phyloP scores from a whole-genome alignment of 2,113 vertebrate species.

The Ovibos moschatus region DNA sequence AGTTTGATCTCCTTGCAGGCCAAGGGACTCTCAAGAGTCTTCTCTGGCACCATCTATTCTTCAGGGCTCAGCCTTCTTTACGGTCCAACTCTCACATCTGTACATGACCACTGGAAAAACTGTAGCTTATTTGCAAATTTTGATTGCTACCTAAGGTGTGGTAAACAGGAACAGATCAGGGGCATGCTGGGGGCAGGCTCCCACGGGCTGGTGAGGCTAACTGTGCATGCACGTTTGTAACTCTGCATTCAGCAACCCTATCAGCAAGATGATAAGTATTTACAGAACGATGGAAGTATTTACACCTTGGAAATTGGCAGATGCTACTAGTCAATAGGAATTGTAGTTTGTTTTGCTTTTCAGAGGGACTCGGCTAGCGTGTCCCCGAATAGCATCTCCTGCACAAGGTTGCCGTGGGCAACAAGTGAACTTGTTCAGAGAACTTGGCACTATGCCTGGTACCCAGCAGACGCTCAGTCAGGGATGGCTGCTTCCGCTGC shows the following conservation, averaged over 20 bases:
- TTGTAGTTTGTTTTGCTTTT: not conserved
- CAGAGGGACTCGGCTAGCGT: not conserved
- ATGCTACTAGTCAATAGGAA: rapidly evolving
- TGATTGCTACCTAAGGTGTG: rapidly evolving
- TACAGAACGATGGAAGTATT: not conserved
- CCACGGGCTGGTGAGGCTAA: rapidly evolving
- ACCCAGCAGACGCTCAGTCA: rapidly evolving
- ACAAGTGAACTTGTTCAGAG: rapidly evolving
- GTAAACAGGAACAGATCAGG: rapidly evolving
- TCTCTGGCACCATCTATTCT: not conserved
- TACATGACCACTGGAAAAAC: not conserved
- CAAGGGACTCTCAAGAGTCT: not conserved
- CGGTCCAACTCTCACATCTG: not conserved
- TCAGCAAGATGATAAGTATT: not conserved
- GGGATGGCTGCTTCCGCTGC: not conserved
- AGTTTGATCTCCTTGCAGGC: not conserved
- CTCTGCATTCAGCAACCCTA: rapidly evolving
- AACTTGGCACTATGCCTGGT: not conserved
- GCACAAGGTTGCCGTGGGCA: rapidly evolving
- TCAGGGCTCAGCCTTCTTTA: not conserved
- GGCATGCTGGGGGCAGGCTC: rapidly evolving
- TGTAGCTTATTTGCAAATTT: not conserved
- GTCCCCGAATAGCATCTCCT: not conserved
- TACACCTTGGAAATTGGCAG: not conserved
- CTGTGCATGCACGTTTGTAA: rapidly evolving